These are phyloP conservation scores for Python bivittatus DNA, from an alignment of 2,113 vertebrate species.

Conservation along the genomic window DNA sequence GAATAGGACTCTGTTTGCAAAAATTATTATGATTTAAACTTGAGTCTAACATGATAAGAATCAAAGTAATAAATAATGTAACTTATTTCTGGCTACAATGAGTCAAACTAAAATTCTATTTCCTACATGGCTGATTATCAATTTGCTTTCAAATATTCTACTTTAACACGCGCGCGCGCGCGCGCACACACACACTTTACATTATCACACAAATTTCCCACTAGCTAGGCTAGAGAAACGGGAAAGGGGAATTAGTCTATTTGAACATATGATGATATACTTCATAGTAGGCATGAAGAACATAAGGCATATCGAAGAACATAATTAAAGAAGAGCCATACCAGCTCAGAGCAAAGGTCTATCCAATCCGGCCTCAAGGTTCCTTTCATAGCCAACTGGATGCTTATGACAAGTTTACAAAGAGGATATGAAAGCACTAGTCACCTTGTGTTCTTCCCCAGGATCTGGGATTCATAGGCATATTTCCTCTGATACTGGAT, in stretches of 20 bases:
- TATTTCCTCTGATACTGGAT: background rate
- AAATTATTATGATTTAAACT: slow-evolving; percentile 55
- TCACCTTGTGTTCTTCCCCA: background rate
- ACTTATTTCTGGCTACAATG: too few species aligned
- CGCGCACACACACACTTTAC: background rate
- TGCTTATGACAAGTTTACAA: background rate
- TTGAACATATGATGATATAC: background rate
- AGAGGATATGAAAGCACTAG: background rate
- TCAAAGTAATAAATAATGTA: background rate
- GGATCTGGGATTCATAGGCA: background rate
- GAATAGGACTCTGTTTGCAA: slow-evolving; percentile 57
- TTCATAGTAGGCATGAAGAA: background rate
- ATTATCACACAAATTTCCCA: background rate
- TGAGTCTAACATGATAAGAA: slow-evolving; percentile 50
- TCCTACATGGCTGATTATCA: background rate
- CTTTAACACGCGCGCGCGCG: background rate
- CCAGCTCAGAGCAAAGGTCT: background rate
- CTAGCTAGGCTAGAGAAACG: background rate
- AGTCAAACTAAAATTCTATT: background rate
- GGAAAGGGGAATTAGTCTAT: too few species aligned
- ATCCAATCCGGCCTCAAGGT: background rate
- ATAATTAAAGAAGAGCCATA: background rate
- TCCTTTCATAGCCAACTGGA: background rate
- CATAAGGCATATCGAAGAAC: too few species aligned
- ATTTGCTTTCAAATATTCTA: background rate